Base-by-base conservation (phyloP, 1,140 invertebrate species). In the Sarcophaga peregrina region DNA sequence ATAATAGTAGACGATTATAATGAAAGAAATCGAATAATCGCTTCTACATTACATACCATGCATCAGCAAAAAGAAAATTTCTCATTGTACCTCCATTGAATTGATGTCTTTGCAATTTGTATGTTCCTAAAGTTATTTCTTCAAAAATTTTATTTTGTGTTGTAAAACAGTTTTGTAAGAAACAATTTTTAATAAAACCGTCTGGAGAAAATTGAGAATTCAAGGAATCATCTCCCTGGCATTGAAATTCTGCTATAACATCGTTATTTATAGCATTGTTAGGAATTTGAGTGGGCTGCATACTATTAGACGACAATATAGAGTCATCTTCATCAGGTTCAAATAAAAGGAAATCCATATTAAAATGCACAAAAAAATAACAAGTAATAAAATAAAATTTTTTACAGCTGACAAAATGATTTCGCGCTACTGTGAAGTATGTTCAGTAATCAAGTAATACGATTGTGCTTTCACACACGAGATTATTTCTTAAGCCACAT, bases 261-360 rank as follows among this genome's bases (percentile, higher is more conserved):
- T 89, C 84, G 0, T 85, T 54, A 5, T 58, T 80, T 6, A 68
- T 15, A 58, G 82, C 3, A 80, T 25, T 11, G 62, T 81, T n/a
- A 82, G 76, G 83, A 46, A 50, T 17, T 82, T 88, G 85, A 17
- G 88, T 87, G 50, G 86, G 86, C 82, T 85, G 83, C 15, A 87
- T 17, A 78, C 84, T 87, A 25, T 87, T 85, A 3, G 80, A n/a
- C 15, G 82, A 85, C 5, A 90, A 84, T 52, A 90, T 85, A 17
- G 89, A 88, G 75, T 90, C 89, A 50, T 90, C 88, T 58, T 90
- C 89, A 58, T 90, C 88, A 8, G 86, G 87, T 82, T 90, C 87
- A 80, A 90, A 90, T 8, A 90, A 83, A 84, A 90, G 87, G 83
- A 90, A 90, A 80, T 90, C 88, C 88, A 90, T 90, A 20, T 68